Percentiles rank a stretch among this genome's conserved stretches.
Evolutionary conservation across 2,888 invertebrate species (phyloP).

Genomic region (Lepeophtheirus nordmannii): DNA sequence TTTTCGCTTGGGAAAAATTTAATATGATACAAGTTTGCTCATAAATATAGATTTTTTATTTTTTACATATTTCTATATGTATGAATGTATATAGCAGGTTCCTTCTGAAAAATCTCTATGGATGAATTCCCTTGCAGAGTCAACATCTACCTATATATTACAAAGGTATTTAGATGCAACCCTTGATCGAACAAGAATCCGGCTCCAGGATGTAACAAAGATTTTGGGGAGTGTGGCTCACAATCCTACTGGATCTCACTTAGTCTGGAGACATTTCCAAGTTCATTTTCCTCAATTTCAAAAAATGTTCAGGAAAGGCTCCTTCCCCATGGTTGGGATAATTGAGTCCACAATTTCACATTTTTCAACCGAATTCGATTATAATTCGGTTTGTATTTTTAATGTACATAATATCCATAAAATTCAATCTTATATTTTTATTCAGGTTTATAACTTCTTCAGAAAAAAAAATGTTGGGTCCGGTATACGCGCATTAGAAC

Average conservation of each 20-base stretch:
- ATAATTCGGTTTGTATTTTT: constrained; percentile 44
- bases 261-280: constrained; percentile 56
- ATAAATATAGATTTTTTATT: no score
- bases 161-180: constrained; percentile 60
- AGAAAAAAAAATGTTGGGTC: constrained; percentile 42
- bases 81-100: constrained; percentile 30
- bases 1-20: constrained; percentile 56
- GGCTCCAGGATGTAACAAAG: constrained; percentile 51
- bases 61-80: no score
- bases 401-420: constrained; percentile 14
- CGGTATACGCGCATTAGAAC: constrained; percentile 46
- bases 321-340: constrained; percentile 46
- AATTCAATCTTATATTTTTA: constrained; percentile 24
- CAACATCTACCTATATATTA: constrained; percentile 61
- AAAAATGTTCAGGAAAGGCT: constrained; percentile 46
- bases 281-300: constrained; percentile 51
- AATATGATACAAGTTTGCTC: constrained; percentile 40
- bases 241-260: constrained; percentile 51
- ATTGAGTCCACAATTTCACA: constrained; percentile 49
- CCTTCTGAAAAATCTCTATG: constrained; percentile 56
- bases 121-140: constrained; percentile 52
- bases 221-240: constrained; percentile 54
- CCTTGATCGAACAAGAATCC: constrained; percentile 50
- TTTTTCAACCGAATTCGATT: constrained; percentile 56
- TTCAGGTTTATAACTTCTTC: constrained; percentile 47